Base-by-base conservation (phyloP, 1,140 invertebrate genomes). In the Drosophila dunni region DNA sequence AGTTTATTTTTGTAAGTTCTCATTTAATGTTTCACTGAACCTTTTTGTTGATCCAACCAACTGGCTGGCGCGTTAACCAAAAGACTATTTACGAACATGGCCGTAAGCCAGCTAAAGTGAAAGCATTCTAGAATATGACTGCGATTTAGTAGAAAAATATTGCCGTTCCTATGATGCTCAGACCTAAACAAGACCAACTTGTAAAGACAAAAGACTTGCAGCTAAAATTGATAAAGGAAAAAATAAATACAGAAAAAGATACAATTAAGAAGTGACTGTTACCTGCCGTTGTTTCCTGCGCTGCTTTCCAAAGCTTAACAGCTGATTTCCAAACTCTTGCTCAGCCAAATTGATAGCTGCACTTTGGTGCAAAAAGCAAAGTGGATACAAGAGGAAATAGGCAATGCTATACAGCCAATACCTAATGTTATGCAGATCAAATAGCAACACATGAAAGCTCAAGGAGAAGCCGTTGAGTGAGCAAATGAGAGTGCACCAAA, bases 51-150 rank as follows among this genome's bases (percentile, higher is more conserved):
- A 4, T 63, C 10, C 0, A 15, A 0, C 33, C 75, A 68, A 7
- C 40, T 50, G 0, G 11, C 1, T 3, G 53, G 54, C 0, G 48
- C 45, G 7, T 36, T 65, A 34, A 83, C 51, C 34, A 83, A 13
- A 11, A 83, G n/a, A 17, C 76, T 63, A n/a, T 83, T 83, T 0
- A 64, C 46, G 38, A 83, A 83, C 80, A 83, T 83, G 20, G 60
- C 29, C 2, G 48, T 66, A 2, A 73, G 2, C 81, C 81, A 83
- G 9, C 46, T 56, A 13, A 53, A 29, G 17, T 44, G 61, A 1
- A 84, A 5, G 1, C 42, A 9, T 4, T 79, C 61, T 11, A 84
- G n/a, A 50, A 77, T 36, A 13, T 53, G 46, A n/a, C 54, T 48
- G 2, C 57, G 68, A 29, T 66, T 53, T 3, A 80, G 8, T 0